phyloP scores from a whole-genome alignment of 2,113 vertebrate species.

The Noctilio leporinus region DNA sequence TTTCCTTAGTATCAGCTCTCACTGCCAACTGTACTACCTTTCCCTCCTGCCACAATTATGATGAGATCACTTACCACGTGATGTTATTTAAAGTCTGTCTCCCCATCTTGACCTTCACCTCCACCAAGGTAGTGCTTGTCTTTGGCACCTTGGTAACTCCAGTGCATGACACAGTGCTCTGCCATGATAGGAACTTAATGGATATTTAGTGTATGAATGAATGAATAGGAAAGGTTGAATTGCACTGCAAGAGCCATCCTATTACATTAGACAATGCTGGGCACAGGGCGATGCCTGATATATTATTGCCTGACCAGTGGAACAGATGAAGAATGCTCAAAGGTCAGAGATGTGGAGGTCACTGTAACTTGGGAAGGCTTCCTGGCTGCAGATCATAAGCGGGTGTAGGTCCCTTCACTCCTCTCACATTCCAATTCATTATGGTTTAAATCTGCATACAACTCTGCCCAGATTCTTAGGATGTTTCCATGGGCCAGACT shows the following conservation, averaged over 20 bases:
- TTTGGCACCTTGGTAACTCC: not conserved
- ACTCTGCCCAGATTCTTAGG: conserved; percentile 39
- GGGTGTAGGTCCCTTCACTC: conserved; percentile 1
- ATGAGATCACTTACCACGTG: not conserved
- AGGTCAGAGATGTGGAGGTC: not conserved
- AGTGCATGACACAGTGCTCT: not conserved
- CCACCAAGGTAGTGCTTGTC: not conserved
- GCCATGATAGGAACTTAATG: not conserved
- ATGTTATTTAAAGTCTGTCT: not conserved
- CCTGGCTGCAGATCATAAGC: not conserved
- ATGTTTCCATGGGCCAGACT: conserved; percentile 14
- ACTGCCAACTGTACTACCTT: not conserved
- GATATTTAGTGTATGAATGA: not conserved
- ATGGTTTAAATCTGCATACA: conserved; percentile 8
- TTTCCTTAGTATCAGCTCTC: not conserved
- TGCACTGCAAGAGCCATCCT: not conserved
- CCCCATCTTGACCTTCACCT: not conserved
- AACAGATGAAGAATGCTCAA: not conserved
- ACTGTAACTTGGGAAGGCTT: not conserved
- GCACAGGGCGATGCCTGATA: not conserved
- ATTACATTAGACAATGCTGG: not conserved
- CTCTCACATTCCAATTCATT: not conserved
- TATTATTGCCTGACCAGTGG: not conserved
- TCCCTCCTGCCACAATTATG: not conserved
- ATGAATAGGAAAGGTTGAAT: not conserved